Conservation (phyloP, 2,113 vertebrate species). For the Cheirogaleus medius region DNA sequence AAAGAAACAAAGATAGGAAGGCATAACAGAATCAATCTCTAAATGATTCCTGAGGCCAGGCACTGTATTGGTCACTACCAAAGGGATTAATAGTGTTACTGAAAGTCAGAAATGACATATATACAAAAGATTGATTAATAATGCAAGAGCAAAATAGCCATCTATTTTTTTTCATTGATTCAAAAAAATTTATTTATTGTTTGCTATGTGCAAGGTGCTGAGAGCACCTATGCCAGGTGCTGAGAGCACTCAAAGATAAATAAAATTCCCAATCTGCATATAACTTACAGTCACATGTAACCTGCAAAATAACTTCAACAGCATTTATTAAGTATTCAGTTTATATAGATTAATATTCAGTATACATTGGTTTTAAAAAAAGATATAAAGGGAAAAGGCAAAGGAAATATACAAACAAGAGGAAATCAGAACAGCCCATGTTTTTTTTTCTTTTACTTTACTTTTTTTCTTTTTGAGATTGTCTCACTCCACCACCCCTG, state of each 20-base stretch:
- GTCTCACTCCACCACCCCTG: no score
- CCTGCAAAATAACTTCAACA: slow-evolving; percentile 37
- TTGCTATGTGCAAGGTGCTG: neutral
- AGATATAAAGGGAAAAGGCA: neutral
- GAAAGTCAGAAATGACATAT: neutral
- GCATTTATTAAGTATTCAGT: slow-evolving; percentile 45
- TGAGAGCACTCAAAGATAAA: slow-evolving; percentile 66
- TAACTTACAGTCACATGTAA: slow-evolving; percentile 32
- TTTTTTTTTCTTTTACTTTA: neutral
- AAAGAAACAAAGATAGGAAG: neutral
- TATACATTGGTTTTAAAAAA: neutral
- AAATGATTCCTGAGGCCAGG: neutral
- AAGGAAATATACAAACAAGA: slow-evolving; percentile 1
- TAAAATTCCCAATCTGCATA: slow-evolving; percentile 37
- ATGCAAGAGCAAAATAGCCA: neutral
- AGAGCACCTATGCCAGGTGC: no score
- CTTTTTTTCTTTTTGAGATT: no score
- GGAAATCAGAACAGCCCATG: neutral
- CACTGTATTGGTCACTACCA: neutral
- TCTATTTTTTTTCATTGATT: slow-evolving; percentile 41
- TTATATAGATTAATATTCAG: slow-evolving; percentile 38
- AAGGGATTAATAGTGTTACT: neutral
- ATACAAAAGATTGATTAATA: neutral
- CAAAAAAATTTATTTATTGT: slow-evolving; percentile 43
- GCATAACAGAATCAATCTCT: neutral